Evolutionary conservation across 2,888 invertebrate genomes (phyloP).

Genomic region (Pediacus dermestoides): DNA sequence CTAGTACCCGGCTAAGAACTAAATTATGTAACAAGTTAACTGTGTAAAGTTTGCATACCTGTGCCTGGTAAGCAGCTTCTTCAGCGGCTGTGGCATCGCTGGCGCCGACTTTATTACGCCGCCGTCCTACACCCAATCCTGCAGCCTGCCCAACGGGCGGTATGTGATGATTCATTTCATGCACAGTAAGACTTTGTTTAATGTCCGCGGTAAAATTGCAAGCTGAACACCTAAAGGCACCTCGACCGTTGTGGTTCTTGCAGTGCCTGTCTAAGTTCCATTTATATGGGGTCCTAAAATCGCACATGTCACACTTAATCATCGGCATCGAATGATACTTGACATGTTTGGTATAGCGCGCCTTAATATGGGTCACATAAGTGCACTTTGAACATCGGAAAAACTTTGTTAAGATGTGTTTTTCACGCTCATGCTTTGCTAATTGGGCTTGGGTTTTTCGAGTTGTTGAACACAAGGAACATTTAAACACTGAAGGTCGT

Average conservation of each 20-base stretch:
- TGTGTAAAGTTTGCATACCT: neutral
- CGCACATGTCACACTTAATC: slow-evolving; percentile 91
- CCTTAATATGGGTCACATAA: slow-evolving; percentile 86
- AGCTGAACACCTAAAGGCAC: slow-evolving; percentile 77
- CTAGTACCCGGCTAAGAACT: neutral
- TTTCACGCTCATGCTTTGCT: slow-evolving; percentile 67
- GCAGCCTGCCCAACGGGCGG: slow-evolving; percentile 70
- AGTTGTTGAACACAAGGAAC: slow-evolving; percentile 68
- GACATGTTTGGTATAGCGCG: slow-evolving; percentile 87
- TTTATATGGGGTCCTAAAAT: slow-evolving; percentile 87
- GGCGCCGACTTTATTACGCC: slow-evolving; percentile 73
- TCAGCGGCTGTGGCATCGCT: slow-evolving; percentile 58
- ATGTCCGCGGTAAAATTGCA: slow-evolving; percentile 91
- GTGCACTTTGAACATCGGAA: slow-evolving; percentile 87
- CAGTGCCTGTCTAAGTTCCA: slow-evolving; percentile 94
- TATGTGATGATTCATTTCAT: slow-evolving; percentile 87
- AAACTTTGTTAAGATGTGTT: slow-evolving; percentile 72
- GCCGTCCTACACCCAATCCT: slow-evolving; percentile 55
- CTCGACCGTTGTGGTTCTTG: slow-evolving; percentile 84
- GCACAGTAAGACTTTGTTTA: slow-evolving; percentile 86
- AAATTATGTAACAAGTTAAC: too few relatives aligned
- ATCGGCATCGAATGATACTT: slow-evolving; percentile 92
- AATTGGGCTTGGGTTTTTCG: slow-evolving; percentile 63
- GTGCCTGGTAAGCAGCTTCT: slow-evolving; percentile 35
- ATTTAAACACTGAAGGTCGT: slow-evolving; percentile 47